A percentile compares a stretch with the other conserved stretches of the same genome.
Conservation (phyloP, 1,140 invertebrate genomes). For the Camponotus vicinus region DNA sequence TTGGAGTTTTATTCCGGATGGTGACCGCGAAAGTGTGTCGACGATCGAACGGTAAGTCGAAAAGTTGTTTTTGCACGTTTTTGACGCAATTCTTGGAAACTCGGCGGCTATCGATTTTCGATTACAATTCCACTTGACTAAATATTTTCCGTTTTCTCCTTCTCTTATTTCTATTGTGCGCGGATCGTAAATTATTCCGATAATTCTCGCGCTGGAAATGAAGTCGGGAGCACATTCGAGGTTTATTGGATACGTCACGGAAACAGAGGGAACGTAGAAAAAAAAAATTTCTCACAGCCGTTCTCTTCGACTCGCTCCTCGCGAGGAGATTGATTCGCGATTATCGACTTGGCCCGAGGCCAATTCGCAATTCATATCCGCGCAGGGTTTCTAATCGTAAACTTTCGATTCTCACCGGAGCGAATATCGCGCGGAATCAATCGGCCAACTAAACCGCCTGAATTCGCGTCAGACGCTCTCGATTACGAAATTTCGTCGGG, state of each 20-base stretch:
- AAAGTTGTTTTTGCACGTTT: not conserved
- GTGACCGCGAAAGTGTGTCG: not conserved
- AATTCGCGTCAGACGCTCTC: conserved; percentile 27
- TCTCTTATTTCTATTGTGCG: too few relatives aligned
- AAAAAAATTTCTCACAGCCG: not conserved
- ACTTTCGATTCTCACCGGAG: conserved; percentile 18
- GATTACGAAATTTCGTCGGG: conserved; percentile 53
- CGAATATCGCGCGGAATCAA: conserved; percentile 36
- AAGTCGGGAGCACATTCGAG: not conserved
- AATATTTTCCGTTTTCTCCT: too few relatives aligned
- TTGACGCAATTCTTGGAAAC: too few relatives aligned
- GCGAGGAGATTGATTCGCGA: conserved; percentile 38
- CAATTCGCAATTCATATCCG: conserved; percentile 42
- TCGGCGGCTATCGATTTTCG: too few relatives aligned
- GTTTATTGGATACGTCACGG: not conserved
- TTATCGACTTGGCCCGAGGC: conserved; percentile 21
- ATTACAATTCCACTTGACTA: not conserved
- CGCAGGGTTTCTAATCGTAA: conserved; percentile 28
- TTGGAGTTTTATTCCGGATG: not conserved
- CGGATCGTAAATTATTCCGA: not conserved
- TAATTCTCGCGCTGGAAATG: not conserved
- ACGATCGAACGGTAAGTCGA: not conserved
- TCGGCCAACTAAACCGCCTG: conserved; percentile 1
- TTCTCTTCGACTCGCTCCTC: not conserved
- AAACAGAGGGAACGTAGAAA: not conserved